Base-by-base conservation (phyloP, 2,888 invertebrate genomes). In the Tetranychus truncatus region DNA sequence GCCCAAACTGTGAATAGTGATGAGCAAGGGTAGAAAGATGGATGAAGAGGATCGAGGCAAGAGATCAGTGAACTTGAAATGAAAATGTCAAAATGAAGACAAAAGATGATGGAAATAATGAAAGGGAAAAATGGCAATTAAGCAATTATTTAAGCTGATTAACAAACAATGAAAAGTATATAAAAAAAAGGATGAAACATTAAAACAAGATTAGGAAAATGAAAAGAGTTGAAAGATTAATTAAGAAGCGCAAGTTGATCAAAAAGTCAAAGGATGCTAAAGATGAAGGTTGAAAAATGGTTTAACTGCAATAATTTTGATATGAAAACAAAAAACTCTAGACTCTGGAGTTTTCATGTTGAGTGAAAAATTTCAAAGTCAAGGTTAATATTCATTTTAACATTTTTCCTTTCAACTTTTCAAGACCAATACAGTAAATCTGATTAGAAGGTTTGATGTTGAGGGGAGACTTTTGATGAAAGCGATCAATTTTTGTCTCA, bases 21-120 rank as follows among this genome's bases (percentile, higher is more conserved):
- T 20, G 9, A 24, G 20, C 11, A 69, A 24, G 34, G 21, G 1
- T 6, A 11, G 9, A 21, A 9, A 69, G 21, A 20, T 6, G 5
- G 69, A 20, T 20, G 21, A 21, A 7, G 24, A 69, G n/a, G 21
- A 21, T 1, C 6, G 21, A 69, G 69, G 20, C 9, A 69, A 55
- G 55, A 55, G 55, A 55, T 55, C 55, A 55, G 55, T 55, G 55
- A 55, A 55, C 55, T 55, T 55, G 55, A 55, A 55, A 55, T 55
- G 55, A 55, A 15, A 34, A 34, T 34, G 34, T 34, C 34, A 34
- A 34, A 34, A 34, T 34, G 34, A 34, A 34, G 34, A 34, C 34
- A 55, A 55, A 55, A 55, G 55, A 55, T 55, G 55, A 9, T 3
- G 55, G 55, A 15, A 15, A 55, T 55, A 55, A 55, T 55, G 15